Base-by-base conservation (phyloP, 1,140 invertebrate species). In the Drosophila quadrilineata region DNA sequence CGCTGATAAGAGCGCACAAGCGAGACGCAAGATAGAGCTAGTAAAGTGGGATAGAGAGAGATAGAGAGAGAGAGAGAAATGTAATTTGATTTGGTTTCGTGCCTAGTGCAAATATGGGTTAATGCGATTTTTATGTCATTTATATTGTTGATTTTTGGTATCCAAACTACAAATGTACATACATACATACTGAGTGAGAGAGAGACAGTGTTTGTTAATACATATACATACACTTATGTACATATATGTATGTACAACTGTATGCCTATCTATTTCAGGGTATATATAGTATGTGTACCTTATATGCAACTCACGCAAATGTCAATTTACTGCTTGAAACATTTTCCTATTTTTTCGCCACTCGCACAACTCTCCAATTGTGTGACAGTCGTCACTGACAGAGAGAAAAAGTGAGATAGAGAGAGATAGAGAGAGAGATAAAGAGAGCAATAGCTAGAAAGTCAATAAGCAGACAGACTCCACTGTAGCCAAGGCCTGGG, bases 91-190 rank as follows among this genome's bases (percentile, higher is more conserved):
- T 82, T 71, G 59, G 43, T 73, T 65, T 65, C 71, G 63, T 64
- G 52, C 65, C 75, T 71, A 85, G 70, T 59, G 66, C 79, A 79
- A 84, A 84, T 84, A 85, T 84, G 77, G 77, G 79, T 74, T 84
- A 84, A 84, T 84, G 79, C 79, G 79, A 84, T 85, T 84, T 84
- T 77, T 85, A 84, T 84, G 79, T 84, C 70, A 85, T 79, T 84
- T 74, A 74, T 84, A 76, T 84, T 46, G 62, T 71, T 59, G 56
- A 66, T 70, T 66, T 73, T 63, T 31, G 53, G n/a, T n/a, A n/a
- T n/a, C 35, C 16, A 49, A 38, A 19, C 45, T 35, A 19, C 33
- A 14, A 28, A 8, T 38, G 58, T 33, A n/a, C n/a, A n/a, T n/a
- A n/a, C n/a, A n/a, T n/a, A n/a, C n/a, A n/a, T n/a, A n/a, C n/a